Percentiles rank a stretch among this genome's conserved stretches.
Evolutionary conservation across 2,888 invertebrate genomes (phyloP).

Genomic region (Apodemia zela): DNA sequence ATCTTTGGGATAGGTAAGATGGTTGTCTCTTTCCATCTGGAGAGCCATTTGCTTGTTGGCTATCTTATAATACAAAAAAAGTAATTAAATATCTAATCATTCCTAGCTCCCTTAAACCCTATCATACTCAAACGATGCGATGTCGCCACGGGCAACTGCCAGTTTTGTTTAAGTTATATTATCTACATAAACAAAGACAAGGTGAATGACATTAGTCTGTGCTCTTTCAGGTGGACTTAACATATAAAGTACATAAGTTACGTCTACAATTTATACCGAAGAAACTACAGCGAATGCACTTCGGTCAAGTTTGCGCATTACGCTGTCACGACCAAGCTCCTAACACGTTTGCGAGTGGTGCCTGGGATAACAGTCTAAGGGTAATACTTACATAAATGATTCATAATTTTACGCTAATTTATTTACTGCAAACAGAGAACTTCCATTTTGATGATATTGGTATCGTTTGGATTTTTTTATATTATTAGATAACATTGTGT

Average conservation of each 20-base stretch:
- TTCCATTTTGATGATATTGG: too few species aligned
- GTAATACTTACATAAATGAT: slow-evolving; percentile 47
- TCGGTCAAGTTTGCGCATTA: slow-evolving; percentile 63
- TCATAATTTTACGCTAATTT: neutral
- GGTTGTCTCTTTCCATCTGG: too few species aligned
- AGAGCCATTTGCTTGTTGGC: too few species aligned
- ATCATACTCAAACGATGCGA: neutral
- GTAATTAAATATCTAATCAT: too few species aligned
- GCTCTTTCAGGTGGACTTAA: slow-evolving; percentile 44
- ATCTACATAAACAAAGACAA: slow-evolving; percentile 12
- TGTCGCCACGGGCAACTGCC: neutral
- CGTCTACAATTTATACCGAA: slow-evolving; percentile 66
- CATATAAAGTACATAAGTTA: slow-evolving; percentile 68
- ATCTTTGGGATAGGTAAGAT: neutral
- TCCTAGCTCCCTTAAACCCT: too few species aligned
- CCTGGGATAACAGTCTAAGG: slow-evolving; percentile 80
- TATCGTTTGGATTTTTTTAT: too few species aligned
- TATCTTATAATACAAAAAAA: too few species aligned
- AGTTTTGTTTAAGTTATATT: neutral
- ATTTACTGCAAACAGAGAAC: neutral
- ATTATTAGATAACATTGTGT: too few species aligned
- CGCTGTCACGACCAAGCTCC: slow-evolving; percentile 65
- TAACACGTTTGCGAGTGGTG: slow-evolving; percentile 69
- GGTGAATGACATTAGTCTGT: slow-evolving; percentile 11
- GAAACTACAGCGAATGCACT: slow-evolving; percentile 67